These are phyloP conservation scores for Idaea biselata DNA, from an alignment of 2,888 invertebrate genomes.

Conservation along the genomic window DNA sequence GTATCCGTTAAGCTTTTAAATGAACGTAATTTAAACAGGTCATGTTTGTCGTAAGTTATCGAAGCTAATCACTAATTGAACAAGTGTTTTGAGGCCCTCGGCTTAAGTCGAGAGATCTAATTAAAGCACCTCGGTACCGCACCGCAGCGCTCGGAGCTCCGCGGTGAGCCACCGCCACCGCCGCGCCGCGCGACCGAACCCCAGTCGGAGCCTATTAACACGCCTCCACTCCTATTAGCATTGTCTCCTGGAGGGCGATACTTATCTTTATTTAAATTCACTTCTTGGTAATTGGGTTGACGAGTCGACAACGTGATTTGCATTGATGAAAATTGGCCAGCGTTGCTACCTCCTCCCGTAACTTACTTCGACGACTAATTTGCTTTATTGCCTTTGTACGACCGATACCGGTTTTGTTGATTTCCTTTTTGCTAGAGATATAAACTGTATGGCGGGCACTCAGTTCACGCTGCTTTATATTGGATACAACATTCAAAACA, in stretches of 20 bases:
- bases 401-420: constrained; percentile 46
- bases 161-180: constrained; percentile 40
- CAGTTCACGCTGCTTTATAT: no score
- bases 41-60: constrained; percentile 61
- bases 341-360: constrained; percentile 52
- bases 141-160: constrained; percentile 28
- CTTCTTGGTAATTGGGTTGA: constrained; percentile 81
- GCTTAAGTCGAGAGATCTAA: constrained; percentile 76
- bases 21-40: constrained; percentile 12
- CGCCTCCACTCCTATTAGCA: constrained; percentile 79
- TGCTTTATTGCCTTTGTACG: constrained; percentile 69
- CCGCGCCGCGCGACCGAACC: constrained; percentile 38
- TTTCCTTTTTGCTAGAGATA: constrained; percentile 28
- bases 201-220: constrained; percentile 76
- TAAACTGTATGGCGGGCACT: constrained; percentile 5
- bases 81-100: constrained; percentile 74
- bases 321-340: constrained; percentile 79
- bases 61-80: constrained; percentile 75
- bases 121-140: constrained; percentile 63
- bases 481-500: no score
- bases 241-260: constrained; percentile 80
- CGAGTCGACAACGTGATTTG: constrained; percentile 81
- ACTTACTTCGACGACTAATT: constrained; percentile 67
- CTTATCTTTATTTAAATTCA: constrained; percentile 82
- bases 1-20: constrained; percentile 19